These are phyloP conservation scores for Coelogynopora nodosa DNA, from an alignment of 2,888 invertebrate genomes.

Conservation along the genomic window DNA sequence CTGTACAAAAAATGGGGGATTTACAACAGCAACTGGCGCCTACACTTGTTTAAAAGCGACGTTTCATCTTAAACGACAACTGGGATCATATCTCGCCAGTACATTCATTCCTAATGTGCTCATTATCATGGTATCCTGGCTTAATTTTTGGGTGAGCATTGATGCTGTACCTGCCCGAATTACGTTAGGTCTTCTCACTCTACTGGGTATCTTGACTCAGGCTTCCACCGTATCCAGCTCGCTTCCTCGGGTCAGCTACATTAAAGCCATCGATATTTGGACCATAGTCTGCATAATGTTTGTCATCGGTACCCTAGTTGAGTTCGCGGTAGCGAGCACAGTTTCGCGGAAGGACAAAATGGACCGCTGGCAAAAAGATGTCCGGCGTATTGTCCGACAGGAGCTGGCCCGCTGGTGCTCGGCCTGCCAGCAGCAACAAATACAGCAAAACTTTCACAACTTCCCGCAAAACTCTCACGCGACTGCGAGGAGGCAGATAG, in stretches of 20 bases:
- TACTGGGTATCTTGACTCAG: conserved; percentile 45
- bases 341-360: conserved; percentile 27
- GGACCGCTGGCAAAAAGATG: conserved; percentile 44
- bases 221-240: conserved; percentile 34
- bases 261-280: conserved; percentile 47
- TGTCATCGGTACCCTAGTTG: conserved; percentile 46
- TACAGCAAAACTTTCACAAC: conserved; percentile 1
- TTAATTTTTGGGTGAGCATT: conserved; percentile 46
- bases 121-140: conserved; percentile 46
- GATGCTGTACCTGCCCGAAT: conserved; percentile 47
- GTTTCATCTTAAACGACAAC: conserved; percentile 42
- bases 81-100: conserved; percentile 45
- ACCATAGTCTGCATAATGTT: conserved; percentile 47
- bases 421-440: conserved; percentile 43
- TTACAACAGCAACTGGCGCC: conserved; percentile 38
- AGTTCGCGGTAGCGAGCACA: conserved; percentile 45
- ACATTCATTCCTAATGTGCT: conserved; percentile 44
- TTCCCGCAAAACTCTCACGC: not conserved
- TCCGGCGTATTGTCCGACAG: conserved; percentile 43
- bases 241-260: conserved; percentile 46
- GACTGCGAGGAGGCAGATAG: not conserved
- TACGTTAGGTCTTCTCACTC: conserved; percentile 43
- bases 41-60: conserved; percentile 46
- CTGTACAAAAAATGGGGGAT: conserved; percentile 41
- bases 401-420: conserved; percentile 45